Percentiles rank a stretch among this genome's conserved stretches.
Evolutionary conservation across 2,797 vertebrate genomes (phyloP).

Genomic region (Melanotaenia parkinsoni): DNA sequence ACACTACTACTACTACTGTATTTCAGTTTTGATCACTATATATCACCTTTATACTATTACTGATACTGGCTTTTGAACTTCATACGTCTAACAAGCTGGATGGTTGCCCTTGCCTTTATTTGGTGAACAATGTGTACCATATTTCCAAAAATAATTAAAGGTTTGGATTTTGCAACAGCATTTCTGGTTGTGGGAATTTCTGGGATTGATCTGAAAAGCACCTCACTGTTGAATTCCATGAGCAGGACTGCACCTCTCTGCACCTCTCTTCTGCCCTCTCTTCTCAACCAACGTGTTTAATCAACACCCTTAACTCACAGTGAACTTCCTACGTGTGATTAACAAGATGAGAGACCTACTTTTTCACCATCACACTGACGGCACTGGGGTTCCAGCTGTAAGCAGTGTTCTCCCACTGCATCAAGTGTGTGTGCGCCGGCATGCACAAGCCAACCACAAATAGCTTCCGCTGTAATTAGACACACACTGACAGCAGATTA

Average conservation of each 20-base stretch:
- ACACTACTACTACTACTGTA: not conserved
- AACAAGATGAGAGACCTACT: constrained; percentile 70
- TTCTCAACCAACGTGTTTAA: constrained; percentile 52
- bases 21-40: not conserved
- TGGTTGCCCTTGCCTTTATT: not conserved
- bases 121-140: not conserved
- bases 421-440: constrained; percentile 8
- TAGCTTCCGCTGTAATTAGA: constrained; percentile 62
- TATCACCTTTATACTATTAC: not conserved
- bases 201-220: constrained; percentile 31
- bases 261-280: constrained; percentile 19
- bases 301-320: constrained; percentile 67
- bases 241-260: constrained; percentile 17
- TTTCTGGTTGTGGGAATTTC: constrained; percentile 5
- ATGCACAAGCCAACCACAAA: constrained; percentile 29
- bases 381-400: constrained; percentile 56
- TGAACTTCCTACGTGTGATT: constrained; percentile 65
- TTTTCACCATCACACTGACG: constrained; percentile 58
- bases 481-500: constrained; percentile 44
- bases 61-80: not conserved
- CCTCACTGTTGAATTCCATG: constrained; percentile 8
- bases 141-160: not conserved
- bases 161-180: not conserved
- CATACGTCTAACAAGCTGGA: not conserved
- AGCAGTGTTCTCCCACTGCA: constrained; percentile 40